phyloP scores from a whole-genome alignment of 2,113 vertebrate species.

The Mohoua ochrocephala region DNA sequence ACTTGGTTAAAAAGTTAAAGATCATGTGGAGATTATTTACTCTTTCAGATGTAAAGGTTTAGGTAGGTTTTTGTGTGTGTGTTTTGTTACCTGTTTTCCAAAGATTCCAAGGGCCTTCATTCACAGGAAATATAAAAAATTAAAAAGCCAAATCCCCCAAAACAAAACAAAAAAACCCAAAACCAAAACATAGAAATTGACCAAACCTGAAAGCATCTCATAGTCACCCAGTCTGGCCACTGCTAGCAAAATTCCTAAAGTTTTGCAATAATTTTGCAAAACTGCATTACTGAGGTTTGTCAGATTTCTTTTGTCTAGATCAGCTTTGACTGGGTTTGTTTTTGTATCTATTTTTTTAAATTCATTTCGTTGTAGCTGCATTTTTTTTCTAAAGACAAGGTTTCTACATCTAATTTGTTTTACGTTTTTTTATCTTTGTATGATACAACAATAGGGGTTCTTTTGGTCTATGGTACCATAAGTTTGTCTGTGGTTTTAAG shows the following conservation, averaged over 20 bases:
- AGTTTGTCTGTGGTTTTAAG: background rate
- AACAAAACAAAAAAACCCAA: background rate
- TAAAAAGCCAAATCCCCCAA: rapidly evolving
- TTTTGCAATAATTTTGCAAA: background rate
- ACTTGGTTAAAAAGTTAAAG: background rate
- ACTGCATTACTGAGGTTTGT: background rate
- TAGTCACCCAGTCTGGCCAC: background rate
- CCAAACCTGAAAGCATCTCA: background rate
- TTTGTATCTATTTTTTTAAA: background rate
- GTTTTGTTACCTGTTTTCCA: background rate
- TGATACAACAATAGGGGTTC: background rate
- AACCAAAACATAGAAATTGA: background rate
- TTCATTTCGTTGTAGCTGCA: background rate
- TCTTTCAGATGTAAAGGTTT: background rate
- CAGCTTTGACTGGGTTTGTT: background rate
- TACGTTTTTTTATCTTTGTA: background rate
- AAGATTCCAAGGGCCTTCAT: background rate
- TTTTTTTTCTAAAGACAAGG: background rate
- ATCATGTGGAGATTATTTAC: background rate
- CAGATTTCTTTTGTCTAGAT: background rate
- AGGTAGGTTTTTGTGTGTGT: background rate
- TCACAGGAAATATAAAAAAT: background rate
- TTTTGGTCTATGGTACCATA: background rate
- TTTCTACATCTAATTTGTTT: background rate
- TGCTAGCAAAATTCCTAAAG: background rate